Evolutionary conservation across 2,888 invertebrate genomes (phyloP).

Genomic region (Timema cristinae): DNA sequence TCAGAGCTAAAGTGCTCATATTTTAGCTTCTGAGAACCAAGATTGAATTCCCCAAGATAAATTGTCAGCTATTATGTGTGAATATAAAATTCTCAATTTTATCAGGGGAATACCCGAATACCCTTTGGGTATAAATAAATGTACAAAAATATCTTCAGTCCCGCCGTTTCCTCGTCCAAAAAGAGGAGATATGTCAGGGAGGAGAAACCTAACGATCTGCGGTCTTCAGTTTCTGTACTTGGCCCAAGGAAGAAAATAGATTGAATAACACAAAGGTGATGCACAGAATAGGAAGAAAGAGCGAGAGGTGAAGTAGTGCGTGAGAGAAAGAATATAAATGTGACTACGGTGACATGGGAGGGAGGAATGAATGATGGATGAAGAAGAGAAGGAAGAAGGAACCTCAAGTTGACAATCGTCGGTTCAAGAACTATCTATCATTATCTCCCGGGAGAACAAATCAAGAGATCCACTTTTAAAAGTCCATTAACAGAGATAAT

Average conservation of each 20-base stretch:
- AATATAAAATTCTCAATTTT: no score
- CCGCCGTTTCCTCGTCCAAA: not conserved
- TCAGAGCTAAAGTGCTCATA: no score
- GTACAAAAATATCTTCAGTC: no score
- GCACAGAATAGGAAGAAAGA: not conserved
- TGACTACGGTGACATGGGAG: not conserved
- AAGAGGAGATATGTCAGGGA: not conserved
- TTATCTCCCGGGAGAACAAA: no score
- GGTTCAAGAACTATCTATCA: no score
- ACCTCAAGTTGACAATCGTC: not conserved
- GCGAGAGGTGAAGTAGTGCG: not conserved
- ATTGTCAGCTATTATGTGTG: no score
- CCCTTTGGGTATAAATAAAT: no score
- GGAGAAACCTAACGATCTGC: not conserved
- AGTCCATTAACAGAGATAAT: no score
- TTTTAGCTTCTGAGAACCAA: no score
- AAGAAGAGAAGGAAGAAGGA: constrained; percentile 7
- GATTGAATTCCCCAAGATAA: no score
- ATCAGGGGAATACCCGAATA: no score
- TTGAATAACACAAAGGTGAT: not conserved
- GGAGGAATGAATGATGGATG: not conserved
- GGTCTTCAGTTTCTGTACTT: not conserved
- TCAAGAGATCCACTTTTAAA: no score
- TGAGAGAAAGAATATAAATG: not conserved
- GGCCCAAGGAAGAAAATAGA: not conserved